Evolutionary conservation across 2,113 vertebrate genomes (phyloP).

Genomic region (Dryoscopus gambensis): DNA sequence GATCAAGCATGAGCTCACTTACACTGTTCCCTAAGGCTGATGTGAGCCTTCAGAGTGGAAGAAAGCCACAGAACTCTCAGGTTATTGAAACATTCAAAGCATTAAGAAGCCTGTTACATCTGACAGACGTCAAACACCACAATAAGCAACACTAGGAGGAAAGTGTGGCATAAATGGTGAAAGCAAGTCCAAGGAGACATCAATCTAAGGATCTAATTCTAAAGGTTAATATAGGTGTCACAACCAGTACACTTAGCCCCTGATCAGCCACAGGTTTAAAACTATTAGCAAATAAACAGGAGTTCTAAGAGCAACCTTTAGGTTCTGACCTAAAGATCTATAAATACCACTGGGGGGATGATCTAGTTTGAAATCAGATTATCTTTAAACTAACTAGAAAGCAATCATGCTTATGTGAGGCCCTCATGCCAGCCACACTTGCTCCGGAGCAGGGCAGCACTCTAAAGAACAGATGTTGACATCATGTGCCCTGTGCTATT

Average conservation of each 20-base stretch:
- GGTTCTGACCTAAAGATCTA: not conserved
- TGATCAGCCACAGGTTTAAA: not conserved
- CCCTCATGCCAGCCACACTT: not conserved
- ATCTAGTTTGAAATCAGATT: not conserved
- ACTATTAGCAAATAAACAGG: not conserved
- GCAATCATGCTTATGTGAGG: not conserved
- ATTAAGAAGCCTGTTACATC: not conserved
- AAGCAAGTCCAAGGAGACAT: not conserved
- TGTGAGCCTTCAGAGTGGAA: not conserved
- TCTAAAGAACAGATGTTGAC: not conserved
- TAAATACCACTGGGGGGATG: not conserved
- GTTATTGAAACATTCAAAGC: not conserved
- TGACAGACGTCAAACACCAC: not conserved
- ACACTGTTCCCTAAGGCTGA: not conserved
- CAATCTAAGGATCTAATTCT: not conserved
- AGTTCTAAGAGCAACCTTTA: not conserved
- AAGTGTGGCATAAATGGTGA: not conserved
- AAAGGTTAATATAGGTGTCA: not conserved
- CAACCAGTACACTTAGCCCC: not conserved
- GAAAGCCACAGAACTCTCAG: not conserved
- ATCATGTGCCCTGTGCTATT: not conserved
- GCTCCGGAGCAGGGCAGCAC: not conserved
- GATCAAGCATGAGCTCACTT: not conserved
- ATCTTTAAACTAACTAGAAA: slow-evolving; percentile 7
- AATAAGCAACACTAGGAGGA: not conserved